phyloP scores from a whole-genome alignment of 1,140 invertebrate species.

The Colletes gigas region DNA sequence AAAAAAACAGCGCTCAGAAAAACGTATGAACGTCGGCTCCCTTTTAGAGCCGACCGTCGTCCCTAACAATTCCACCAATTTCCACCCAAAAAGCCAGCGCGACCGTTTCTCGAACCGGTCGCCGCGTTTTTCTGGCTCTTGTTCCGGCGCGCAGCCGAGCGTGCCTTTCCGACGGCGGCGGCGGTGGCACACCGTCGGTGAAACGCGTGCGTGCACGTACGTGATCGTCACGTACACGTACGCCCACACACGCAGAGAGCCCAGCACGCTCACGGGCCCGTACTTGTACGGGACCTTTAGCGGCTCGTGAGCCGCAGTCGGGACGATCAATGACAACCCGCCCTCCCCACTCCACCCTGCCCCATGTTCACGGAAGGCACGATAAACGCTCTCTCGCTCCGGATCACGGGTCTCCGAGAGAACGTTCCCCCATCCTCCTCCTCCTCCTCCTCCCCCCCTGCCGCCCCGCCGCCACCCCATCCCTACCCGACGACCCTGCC shows the following conservation, averaged over 20 bases:
- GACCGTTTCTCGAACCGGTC: slow-evolving; percentile 37
- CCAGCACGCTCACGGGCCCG: slow-evolving; percentile 69
- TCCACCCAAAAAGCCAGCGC: slow-evolving; percentile 15
- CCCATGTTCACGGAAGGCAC: slow-evolving; percentile 57
- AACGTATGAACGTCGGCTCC: slow-evolving; percentile 1
- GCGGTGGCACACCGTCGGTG: slow-evolving; percentile 20
- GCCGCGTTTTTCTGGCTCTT: slow-evolving; percentile 37
- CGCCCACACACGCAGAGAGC: slow-evolving; percentile 60
- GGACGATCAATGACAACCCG: slow-evolving; percentile 81
- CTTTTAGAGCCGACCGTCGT: slow-evolving; percentile 17
- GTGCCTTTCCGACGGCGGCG: slow-evolving; percentile 46
- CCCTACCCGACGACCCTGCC: not conserved
- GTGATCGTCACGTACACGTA: slow-evolving; percentile 27
- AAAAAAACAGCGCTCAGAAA: not conserved
- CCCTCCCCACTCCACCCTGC: slow-evolving; percentile 23
- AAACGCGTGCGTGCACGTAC: slow-evolving; percentile 34
- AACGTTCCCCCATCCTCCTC: slow-evolving; percentile 44
- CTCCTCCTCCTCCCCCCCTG: not conserved
- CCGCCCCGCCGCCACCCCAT: no score
- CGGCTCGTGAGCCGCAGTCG: slow-evolving; percentile 76
- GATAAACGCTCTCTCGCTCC: slow-evolving; percentile 61
- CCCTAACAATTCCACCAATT: slow-evolving; percentile 24
- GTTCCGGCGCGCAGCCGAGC: slow-evolving; percentile 53
- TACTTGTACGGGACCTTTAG: slow-evolving; percentile 81
- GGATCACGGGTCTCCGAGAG: slow-evolving; percentile 50